phyloP scores from a whole-genome alignment of 2,888 invertebrate species.

The Trissolcus brochymenae region DNA sequence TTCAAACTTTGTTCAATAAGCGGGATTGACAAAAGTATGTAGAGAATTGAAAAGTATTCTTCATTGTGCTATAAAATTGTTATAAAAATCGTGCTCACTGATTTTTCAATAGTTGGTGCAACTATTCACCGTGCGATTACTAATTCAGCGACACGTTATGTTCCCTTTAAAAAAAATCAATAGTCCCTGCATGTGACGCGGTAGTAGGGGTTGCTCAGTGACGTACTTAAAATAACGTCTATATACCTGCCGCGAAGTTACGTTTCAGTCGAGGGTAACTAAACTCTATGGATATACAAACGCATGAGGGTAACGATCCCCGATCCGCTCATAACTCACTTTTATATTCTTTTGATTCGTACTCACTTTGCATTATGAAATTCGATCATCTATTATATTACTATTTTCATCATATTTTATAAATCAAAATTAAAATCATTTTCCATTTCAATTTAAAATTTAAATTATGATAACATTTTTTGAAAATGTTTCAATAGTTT shows the following conservation, averaged over 20 bases:
- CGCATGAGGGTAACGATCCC: slow-evolving; percentile 25
- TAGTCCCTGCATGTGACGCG: slow-evolving; percentile 29
- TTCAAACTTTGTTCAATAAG: not conserved
- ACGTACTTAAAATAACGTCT: slow-evolving; percentile 45
- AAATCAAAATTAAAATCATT: too few relatives aligned
- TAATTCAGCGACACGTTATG: slow-evolving; percentile 30
- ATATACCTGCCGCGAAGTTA: slow-evolving; percentile 38
- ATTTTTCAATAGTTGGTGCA: slow-evolving; percentile 33
- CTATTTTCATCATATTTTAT: too few relatives aligned
- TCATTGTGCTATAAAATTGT: not conserved
- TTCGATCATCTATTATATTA: too few relatives aligned
- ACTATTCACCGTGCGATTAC: slow-evolving; percentile 22
- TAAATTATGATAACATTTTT: too few relatives aligned
- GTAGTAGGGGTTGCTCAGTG: slow-evolving; percentile 46
- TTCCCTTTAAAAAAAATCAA: slow-evolving; percentile 55
- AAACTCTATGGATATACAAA: slow-evolving; percentile 38
- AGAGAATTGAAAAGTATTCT: not conserved
- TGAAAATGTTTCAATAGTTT: too few relatives aligned
- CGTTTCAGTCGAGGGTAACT: slow-evolving; percentile 49
- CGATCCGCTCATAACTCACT: slow-evolving; percentile 8
- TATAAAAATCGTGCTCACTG: slow-evolving; percentile 3
- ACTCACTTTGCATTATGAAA: slow-evolving; percentile 9
- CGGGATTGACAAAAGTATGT: not conserved
- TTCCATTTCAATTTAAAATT: too few relatives aligned
- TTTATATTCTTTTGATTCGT: slow-evolving; percentile 12